Base-by-base conservation (phyloP, 2,888 invertebrate genomes). In the Ramazzottius varieornatus region DNA sequence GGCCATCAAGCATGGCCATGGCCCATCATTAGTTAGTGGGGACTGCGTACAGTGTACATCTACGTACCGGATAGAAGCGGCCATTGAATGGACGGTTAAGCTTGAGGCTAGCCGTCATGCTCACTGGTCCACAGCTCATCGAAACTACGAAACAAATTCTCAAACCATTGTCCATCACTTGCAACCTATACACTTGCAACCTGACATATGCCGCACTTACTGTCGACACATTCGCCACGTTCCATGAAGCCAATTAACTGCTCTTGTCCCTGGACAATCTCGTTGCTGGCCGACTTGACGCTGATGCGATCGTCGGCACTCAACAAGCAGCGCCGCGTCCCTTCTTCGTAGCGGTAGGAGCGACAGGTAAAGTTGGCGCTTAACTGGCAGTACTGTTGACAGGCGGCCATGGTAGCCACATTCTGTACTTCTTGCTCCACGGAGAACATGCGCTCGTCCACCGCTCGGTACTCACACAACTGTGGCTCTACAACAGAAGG, bases 241-340 rank as follows among this genome's bases (percentile, higher is more conserved):
- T 67, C 66, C 32, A 65, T 67, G 40, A 63, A 67, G 34, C 66
- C 67, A 2, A 24, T 32, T 24, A 32, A 33, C 20, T 67, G 24
- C 1, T 32, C 34, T 8, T 29, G 54, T 4, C n/a, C 29, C 29
- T 54, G 54, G 13, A 13, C 13, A 13, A 40, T 8, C 8, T 40
- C 40, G 54, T 54, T 29, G 20, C 4, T 29, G 16, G 73, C 73
- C 66, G 73, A 73, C 68, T 72, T 73, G 32, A 75, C 70, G 34
- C 75, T 75, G 46, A 75, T 71, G 0, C 75, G 73, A 68, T 78
- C 77, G 68, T 78, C 78, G 0, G 76, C 77, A 68, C 76, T 76
- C 65, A 78, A 70, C 68, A 76, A 77, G 69, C 78, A 78, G 1
- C 75, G 71, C 68, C 74, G 75, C 64, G 72, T 72, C 64, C 72